Conservation (phyloP, 2,797 vertebrate species). For the Coccyzus lansbergi region DNA sequence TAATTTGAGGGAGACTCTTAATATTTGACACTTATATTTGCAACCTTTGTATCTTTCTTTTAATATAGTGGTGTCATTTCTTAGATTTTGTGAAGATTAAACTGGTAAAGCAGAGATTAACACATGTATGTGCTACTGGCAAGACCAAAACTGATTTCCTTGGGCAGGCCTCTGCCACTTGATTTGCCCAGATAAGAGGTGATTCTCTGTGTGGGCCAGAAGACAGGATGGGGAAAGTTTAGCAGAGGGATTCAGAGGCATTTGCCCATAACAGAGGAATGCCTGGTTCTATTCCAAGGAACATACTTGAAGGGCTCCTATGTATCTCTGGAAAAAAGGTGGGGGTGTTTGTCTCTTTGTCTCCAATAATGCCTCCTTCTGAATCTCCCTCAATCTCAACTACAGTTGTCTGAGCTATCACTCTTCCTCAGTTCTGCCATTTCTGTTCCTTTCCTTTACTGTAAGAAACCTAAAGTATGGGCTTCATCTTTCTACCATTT, state of each 20-base stretch:
- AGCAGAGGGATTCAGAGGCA: not conserved
- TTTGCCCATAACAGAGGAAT: not conserved
- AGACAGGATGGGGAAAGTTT: not conserved
- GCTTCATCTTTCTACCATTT: not conserved
- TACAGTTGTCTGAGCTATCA: not conserved
- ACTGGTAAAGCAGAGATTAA: not conserved
- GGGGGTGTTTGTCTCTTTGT: not conserved
- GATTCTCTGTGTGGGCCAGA: not conserved
- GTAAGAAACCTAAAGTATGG: too few relatives aligned
- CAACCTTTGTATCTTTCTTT: not conserved
- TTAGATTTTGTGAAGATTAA: not conserved
- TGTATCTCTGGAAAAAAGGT: not conserved
- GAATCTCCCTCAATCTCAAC: not conserved
- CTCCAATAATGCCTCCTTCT: not conserved
- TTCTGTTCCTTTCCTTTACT: not conserved
- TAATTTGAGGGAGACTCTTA: not conserved
- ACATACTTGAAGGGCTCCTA: not conserved
- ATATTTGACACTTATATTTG: not conserved
- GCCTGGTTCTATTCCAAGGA: not conserved
- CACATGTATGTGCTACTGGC: rapidly evolving
- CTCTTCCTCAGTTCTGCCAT: not conserved
- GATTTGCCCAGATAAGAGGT: not conserved
- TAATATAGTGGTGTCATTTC: rapidly evolving
- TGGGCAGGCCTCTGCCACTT: not conserved
- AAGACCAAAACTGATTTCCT: not conserved